These are phyloP conservation scores for Anticlea derivata DNA, from an alignment of 2,888 invertebrate genomes.

Conservation along the genomic window DNA sequence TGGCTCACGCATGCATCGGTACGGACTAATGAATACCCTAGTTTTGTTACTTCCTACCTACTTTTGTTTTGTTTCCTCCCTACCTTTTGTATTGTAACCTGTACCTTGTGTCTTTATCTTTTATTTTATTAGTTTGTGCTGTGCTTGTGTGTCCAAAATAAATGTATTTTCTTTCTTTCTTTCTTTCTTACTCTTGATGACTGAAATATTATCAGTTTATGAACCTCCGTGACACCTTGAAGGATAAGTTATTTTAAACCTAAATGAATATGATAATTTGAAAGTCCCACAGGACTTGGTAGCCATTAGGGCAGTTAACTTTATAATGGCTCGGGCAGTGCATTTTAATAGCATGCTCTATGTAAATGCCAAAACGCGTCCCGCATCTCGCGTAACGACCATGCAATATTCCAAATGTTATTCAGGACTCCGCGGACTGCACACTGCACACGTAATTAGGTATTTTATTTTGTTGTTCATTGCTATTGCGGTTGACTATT, in stretches of 20 bases:
- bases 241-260: background rate
- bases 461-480: slow-evolving; percentile 62
- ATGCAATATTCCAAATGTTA: slow-evolving; percentile 59
- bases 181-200: too few relatives aligned
- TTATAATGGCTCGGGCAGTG: slow-evolving; percentile 43
- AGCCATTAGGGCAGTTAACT: slow-evolving; percentile 37
- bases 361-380: slow-evolving; percentile 51
- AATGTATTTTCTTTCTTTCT: too few relatives aligned
- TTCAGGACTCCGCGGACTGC: slow-evolving; percentile 43
- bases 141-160: too few relatives aligned
- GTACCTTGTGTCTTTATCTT: too few relatives aligned
- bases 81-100: too few relatives aligned
- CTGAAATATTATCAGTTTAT: too few relatives aligned
- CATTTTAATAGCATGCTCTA: slow-evolving; percentile 51
- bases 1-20: too few relatives aligned
- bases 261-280: background rate
- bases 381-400: slow-evolving; percentile 47
- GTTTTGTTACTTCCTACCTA: too few relatives aligned
- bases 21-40: too few relatives aligned
- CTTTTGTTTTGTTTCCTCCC: too few relatives aligned
- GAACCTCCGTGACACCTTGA: background rate
- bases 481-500: slow-evolving; percentile 62
- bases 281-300: background rate
- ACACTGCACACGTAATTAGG: slow-evolving; percentile 41
- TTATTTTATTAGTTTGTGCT: too few relatives aligned